Evolutionary conservation across 2,888 invertebrate genomes (phyloP).

Genomic region (Ganaspis brasiliensis): DNA sequence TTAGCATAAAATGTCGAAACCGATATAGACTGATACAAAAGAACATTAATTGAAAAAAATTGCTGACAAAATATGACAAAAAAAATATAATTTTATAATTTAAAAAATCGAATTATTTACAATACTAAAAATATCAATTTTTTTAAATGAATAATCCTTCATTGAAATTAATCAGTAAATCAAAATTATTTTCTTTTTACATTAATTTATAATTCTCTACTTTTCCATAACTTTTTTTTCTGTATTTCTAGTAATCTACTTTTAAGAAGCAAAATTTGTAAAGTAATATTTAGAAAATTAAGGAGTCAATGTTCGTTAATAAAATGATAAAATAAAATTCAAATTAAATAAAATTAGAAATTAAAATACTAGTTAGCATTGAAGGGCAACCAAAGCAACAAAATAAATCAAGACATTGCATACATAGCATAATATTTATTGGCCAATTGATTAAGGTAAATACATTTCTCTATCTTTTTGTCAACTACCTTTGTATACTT

Average conservation of each 20-base stretch:
- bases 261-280: too few species aligned
- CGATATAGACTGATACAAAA: not conserved
- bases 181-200: too few species aligned
- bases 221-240: too few species aligned
- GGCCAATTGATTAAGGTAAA: slow-evolving; percentile 75
- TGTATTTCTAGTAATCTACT: too few species aligned
- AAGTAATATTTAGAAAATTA: too few species aligned
- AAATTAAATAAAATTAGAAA: not conserved
- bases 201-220: too few species aligned
- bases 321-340: slow-evolving; percentile 9
- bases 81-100: too few species aligned
- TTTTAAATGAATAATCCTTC: too few species aligned
- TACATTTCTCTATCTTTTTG: slow-evolving; percentile 59
- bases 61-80: slow-evolving; percentile 30
- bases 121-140: slow-evolving; percentile 6
- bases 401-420: slow-evolving; percentile 79
- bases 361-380: slow-evolving; percentile 32
- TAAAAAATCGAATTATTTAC: slow-evolving; percentile 16
- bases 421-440: slow-evolving; percentile 79
- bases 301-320: too few species aligned
- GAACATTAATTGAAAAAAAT: slow-evolving; percentile 9
- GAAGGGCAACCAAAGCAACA: slow-evolving; percentile 74
- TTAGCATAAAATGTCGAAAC: not conserved
- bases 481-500: slow-evolving; percentile 53
- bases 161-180: too few species aligned